Conservation (phyloP, 2,797 vertebrate species). For the Karalla daura region DNA sequence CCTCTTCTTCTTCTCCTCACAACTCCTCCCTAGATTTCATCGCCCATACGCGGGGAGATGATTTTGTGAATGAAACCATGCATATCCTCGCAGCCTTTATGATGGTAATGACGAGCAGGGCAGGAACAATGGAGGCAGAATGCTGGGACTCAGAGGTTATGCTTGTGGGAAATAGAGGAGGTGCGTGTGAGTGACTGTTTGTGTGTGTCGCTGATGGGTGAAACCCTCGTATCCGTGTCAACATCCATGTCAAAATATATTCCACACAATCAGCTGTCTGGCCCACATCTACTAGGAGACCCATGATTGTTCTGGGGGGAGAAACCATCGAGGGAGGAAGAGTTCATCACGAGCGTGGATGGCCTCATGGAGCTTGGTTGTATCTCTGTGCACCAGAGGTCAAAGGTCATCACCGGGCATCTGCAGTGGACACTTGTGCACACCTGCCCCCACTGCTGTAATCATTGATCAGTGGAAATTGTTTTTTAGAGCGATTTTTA, state of each 20-base stretch:
- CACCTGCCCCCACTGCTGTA: too few species aligned
- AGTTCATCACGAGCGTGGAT: too few species aligned
- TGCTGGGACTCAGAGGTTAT: slow-evolving; percentile 79
- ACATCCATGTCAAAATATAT: neutral
- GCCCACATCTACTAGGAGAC: too few species aligned
- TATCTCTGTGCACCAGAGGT: slow-evolving; percentile 12
- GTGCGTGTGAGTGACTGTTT: slow-evolving; percentile 47
- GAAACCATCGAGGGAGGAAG: too few species aligned
- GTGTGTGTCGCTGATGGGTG: slow-evolving; percentile 32
- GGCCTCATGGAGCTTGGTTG: neutral
- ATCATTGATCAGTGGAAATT: too few species aligned
- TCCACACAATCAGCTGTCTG: neutral
- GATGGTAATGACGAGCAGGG: slow-evolving; percentile 86
- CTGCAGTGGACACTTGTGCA: slow-evolving; percentile 17
- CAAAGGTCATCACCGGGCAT: slow-evolving; percentile 49
- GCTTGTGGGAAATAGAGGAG: slow-evolving; percentile 76
- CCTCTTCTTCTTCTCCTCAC: neutral
- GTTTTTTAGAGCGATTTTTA: too few species aligned
- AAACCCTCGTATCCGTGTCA: slow-evolving; percentile 28
- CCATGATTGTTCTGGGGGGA: too few species aligned
- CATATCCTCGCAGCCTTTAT: slow-evolving; percentile 88
- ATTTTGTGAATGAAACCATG: slow-evolving; percentile 93
- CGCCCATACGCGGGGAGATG: slow-evolving; percentile 88
- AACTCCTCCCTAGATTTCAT: slow-evolving; percentile 84
- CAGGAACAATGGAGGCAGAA: slow-evolving; percentile 84